Conservation (phyloP, 2,113 vertebrate genomes). For the Columba janthina region DNA sequence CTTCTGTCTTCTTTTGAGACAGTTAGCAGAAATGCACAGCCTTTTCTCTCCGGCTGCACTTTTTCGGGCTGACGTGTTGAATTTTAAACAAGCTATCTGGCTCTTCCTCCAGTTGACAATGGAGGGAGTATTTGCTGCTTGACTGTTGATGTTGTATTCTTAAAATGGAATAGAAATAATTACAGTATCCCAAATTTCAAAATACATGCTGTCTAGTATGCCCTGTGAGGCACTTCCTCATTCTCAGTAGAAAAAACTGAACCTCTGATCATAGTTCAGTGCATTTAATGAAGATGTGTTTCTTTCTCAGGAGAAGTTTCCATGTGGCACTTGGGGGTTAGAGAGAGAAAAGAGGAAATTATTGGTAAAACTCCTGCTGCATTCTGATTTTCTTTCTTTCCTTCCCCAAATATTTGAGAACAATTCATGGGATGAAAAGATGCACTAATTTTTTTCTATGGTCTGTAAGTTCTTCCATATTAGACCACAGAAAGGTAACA, state of each 20-base stretch:
- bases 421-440: background rate
- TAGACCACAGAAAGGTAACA: background rate
- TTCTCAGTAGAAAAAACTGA: background rate
- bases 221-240: background rate
- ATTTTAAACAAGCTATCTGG: background rate
- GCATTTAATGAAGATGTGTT: rapidly evolving
- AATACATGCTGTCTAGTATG: background rate
- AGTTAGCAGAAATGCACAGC: background rate
- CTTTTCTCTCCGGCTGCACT: background rate
- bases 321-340: background rate
- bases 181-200: background rate
- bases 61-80: background rate
- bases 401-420: background rate
- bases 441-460: background rate
- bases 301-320: background rate
- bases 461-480: background rate
- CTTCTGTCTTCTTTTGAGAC: background rate
- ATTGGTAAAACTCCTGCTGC: background rate
- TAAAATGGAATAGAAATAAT: constrained; percentile 3
- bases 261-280: background rate
- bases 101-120: background rate
- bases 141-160: background rate
- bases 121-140: background rate
- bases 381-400: background rate
- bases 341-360: background rate